Evolutionary conservation across 2,888 invertebrate species (phyloP).

Genomic region (Epinotia brunnichana): DNA sequence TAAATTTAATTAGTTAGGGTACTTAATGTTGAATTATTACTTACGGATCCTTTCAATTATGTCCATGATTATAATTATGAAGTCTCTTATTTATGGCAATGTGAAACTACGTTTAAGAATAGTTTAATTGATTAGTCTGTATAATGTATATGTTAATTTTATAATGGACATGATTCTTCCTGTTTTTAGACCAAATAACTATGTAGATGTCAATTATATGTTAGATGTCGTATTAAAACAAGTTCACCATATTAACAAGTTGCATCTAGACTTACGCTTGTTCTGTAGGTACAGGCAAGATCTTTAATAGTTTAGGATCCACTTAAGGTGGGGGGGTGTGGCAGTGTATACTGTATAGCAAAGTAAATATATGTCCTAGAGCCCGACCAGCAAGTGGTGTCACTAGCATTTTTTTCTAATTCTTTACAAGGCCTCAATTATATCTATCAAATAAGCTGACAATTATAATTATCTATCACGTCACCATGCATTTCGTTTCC

Average conservation of each 20-base stretch:
- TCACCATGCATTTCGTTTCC: too few relatives aligned
- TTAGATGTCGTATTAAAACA: conserved; percentile 14
- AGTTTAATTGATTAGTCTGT: conserved; percentile 58
- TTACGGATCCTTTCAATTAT: conserved; percentile 16
- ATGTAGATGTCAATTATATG: conserved; percentile 35
- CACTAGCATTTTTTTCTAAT: too few relatives aligned
- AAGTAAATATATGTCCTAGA: not conserved
- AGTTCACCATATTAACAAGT: conserved; percentile 29
- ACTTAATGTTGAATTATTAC: conserved; percentile 24
- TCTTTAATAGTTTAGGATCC: not conserved
- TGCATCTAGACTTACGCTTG: not conserved
- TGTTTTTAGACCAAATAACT: conserved; percentile 47
- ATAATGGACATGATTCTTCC: conserved; percentile 65
- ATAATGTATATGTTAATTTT: conserved; percentile 54
- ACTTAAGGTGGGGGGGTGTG: not conserved
- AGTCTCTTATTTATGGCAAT: conserved; percentile 47
- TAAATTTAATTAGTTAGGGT: conserved; percentile 13
- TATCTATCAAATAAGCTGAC: too few relatives aligned
- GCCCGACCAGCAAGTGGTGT: too few relatives aligned
- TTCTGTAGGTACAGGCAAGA: not conserved
- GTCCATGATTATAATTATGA: conserved; percentile 20
- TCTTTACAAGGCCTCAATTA: too few relatives aligned
- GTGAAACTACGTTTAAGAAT: conserved; percentile 62
- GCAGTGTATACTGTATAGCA: too few relatives aligned
- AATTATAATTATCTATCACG: too few relatives aligned